Percentiles rank a stretch among this genome's conserved stretches.
Conservation (phyloP, 2,888 invertebrate genomes). For the Tipula lateralis region DNA sequence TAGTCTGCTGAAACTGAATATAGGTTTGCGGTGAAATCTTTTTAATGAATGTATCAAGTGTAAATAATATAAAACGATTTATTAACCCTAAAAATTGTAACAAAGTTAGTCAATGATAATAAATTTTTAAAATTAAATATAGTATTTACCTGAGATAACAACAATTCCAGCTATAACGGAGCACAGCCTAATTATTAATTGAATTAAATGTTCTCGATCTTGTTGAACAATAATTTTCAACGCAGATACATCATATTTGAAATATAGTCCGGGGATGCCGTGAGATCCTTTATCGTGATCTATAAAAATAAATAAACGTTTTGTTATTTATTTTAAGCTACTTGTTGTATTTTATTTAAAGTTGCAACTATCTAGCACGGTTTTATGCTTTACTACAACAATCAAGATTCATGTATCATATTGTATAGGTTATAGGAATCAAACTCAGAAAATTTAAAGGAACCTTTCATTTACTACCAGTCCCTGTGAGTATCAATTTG, state of each 20-base stretch:
- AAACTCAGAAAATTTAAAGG: no score
- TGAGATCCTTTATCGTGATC: conserved; percentile 73
- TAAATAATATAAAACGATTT: background rate
- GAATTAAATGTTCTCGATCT: conserved; percentile 68
- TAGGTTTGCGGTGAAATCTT: background rate
- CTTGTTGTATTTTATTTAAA: no score
- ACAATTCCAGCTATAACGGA: conserved; percentile 91
- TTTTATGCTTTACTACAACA: no score
- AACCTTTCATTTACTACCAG: no score
- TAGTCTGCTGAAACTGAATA: background rate
- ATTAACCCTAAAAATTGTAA: background rate
- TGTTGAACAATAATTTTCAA: conserved; percentile 78
- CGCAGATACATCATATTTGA: conserved; percentile 92
- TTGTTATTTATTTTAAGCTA: no score
- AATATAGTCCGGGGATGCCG: conserved; percentile 89
- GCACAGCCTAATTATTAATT: conserved; percentile 82
- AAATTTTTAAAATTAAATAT: background rate
- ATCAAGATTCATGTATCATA: no score
- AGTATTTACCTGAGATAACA: conserved; percentile 65
- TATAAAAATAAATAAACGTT: conserved; percentile 34
- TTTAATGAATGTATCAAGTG: background rate
- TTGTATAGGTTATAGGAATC: no score
- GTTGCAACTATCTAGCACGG: no score
- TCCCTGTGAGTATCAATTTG: no score
- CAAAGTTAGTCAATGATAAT: background rate